phyloP scores from a whole-genome alignment of 2,797 vertebrate genomes.

The Sebastes itinus region DNA sequence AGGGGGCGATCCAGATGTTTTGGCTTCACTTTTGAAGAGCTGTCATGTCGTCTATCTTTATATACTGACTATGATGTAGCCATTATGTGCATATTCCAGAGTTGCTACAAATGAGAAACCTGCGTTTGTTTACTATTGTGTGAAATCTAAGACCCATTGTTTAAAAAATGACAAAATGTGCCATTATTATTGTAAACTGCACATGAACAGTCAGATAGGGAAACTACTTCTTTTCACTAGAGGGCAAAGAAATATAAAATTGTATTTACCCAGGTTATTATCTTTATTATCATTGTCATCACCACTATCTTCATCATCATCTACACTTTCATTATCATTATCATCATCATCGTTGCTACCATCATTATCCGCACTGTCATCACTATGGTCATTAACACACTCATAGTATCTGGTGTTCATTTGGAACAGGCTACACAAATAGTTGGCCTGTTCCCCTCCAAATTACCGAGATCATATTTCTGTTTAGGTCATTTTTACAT shows the following conservation, averaged over 20 bases:
- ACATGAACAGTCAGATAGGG: background rate
- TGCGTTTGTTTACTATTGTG: background rate
- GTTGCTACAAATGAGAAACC: background rate
- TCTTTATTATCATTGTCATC: background rate
- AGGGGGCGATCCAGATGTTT: background rate
- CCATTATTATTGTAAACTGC: background rate
- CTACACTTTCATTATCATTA: background rate
- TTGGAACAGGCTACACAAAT: constrained; percentile 48
- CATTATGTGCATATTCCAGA: background rate
- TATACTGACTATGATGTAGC: background rate
- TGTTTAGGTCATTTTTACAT: constrained; percentile 81
- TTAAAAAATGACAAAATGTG: background rate
- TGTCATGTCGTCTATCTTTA: background rate
- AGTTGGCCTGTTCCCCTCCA: constrained; percentile 49
- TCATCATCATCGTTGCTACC: background rate
- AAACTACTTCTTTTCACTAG: background rate
- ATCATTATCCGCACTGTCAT: constrained; percentile 19
- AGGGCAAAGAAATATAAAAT: background rate
- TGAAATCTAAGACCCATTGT: background rate
- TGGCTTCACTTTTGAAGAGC: background rate
- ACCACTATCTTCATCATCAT: background rate
- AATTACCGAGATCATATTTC: constrained; percentile 70
- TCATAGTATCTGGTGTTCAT: constrained; percentile 54
- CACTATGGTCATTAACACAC: constrained; percentile 36
- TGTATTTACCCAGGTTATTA: background rate